Percentiles rank a stretch among this genome's conserved stretches.
Evolutionary conservation across 2,888 invertebrate species (phyloP).

Genomic region (Spilarctia lutea): DNA sequence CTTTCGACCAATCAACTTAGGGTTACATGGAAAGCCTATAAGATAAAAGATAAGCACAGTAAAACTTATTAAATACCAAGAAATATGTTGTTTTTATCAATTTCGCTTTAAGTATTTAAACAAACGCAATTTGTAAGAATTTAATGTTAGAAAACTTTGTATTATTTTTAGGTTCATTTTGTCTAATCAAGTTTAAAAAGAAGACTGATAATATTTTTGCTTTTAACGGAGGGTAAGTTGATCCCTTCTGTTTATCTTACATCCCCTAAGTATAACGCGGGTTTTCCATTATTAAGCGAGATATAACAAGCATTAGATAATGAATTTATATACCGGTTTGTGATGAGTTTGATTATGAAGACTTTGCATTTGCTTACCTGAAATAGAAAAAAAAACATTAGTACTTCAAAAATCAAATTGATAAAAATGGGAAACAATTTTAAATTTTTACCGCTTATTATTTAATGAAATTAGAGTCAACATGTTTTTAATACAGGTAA

Average conservation of each 20-base stretch:
- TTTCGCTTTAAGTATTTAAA: neutral
- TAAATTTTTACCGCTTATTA: too few relatives aligned
- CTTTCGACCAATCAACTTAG: neutral
- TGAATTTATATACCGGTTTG: constrained; percentile 14
- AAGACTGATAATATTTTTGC: constrained; percentile 19
- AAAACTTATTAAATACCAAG: neutral
- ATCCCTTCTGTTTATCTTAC: constrained; percentile 44
- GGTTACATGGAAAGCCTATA: neutral
- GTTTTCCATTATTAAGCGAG: constrained; percentile 37
- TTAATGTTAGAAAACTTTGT: neutral
- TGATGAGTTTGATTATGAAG: constrained; percentile 6
- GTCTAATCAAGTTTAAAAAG: constrained; percentile 17
- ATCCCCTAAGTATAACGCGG: constrained; percentile 48
- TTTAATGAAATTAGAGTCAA: too few relatives aligned
- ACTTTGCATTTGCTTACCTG: constrained; percentile 50
- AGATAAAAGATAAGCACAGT: neutral
- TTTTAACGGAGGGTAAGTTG: constrained; percentile 36
- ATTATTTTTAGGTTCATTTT: constrained; percentile 1
- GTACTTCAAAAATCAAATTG: neutral
- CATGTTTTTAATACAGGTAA: too few relatives aligned
- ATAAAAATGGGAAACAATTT: too few relatives aligned
- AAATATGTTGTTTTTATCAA: neutral
- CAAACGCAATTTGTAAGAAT: neutral
- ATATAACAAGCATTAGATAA: constrained; percentile 14
- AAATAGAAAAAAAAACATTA: constrained; percentile 41